phyloP scores from a whole-genome alignment of 2,797 vertebrate genomes.

The Sebastes matsubarae region DNA sequence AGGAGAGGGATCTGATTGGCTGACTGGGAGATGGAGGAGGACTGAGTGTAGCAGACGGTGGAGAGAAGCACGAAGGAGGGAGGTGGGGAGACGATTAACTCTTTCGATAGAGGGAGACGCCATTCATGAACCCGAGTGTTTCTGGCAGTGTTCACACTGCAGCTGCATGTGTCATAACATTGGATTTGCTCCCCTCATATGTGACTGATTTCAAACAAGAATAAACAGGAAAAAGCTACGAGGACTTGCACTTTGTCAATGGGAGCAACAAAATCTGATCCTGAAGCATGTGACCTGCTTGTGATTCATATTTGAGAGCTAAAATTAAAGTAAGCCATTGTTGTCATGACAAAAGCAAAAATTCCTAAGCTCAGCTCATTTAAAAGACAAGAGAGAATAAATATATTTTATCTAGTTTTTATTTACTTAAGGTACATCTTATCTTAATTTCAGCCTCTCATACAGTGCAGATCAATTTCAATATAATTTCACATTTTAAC shows the following conservation, averaged over 20 bases:
- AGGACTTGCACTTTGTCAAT: not conserved
- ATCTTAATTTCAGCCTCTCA: not conserved
- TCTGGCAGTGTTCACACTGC: not conserved
- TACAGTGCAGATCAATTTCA: not conserved
- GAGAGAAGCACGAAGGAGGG: constrained; percentile 19
- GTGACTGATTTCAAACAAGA: not conserved
- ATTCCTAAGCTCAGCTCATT: not conserved
- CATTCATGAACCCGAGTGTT: constrained; percentile 28
- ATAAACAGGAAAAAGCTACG: not conserved
- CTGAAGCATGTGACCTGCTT: not conserved
- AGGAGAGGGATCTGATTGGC: constrained; percentile 66
- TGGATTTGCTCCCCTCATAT: not conserved
- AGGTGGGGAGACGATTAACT: constrained; percentile 42
- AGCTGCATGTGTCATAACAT: not conserved
- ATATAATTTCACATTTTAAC: not conserved
- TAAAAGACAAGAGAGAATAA: not conserved
- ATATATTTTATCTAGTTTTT: not conserved
- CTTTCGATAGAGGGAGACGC: constrained; percentile 29
- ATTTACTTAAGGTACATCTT: not conserved
- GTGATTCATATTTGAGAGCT: not conserved
- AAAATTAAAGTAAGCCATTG: not conserved
- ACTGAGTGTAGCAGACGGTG: constrained; percentile 20
- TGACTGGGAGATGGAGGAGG: constrained; percentile 24
- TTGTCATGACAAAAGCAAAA: not conserved
- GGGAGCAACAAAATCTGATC: not conserved